Percentiles rank a stretch among this genome's conserved stretches.
phyloP scores from a whole-genome alignment of 2,113 vertebrate genomes.

The Xenopus laevis region DNA sequence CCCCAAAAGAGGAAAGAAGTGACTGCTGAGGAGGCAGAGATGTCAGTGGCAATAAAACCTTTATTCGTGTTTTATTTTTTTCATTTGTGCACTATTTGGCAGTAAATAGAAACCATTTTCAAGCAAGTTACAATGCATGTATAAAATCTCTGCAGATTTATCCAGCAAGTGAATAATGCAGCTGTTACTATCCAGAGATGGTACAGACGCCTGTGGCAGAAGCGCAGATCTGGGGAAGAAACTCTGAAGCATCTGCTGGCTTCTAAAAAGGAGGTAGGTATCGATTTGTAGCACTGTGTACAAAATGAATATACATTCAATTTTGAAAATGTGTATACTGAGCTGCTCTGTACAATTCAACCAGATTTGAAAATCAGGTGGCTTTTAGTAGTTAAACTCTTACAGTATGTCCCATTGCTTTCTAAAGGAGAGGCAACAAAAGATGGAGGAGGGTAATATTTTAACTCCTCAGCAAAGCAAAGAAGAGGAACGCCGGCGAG shows the following conservation, averaged over 20 bases:
- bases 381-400: no score
- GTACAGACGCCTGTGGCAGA: slow-evolving; percentile 73
- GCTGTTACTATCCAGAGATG: slow-evolving; percentile 89
- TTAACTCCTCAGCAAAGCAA: slow-evolving; percentile 62
- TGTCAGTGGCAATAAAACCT: slow-evolving; percentile 60
- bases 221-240: slow-evolving; percentile 50
- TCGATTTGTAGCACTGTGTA: neutral
- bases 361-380: no score
- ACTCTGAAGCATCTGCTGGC: slow-evolving; percentile 62
- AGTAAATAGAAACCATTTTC: no score
- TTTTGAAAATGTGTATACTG: neutral
- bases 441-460: slow-evolving; percentile 55
- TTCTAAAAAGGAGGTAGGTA: slow-evolving; percentile 72
- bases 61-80: no score
- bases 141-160: slow-evolving; percentile 68
- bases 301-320: neutral
- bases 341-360: neutral
- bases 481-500: slow-evolving; percentile 71
- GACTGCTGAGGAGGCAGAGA: slow-evolving; percentile 90
- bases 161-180: slow-evolving; percentile 83
- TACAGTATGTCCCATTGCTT: neutral
- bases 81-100: no score
- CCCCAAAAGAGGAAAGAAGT: slow-evolving; percentile 69
- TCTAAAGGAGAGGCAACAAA: slow-evolving; percentile 67
- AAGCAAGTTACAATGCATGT: neutral